phyloP scores from a whole-genome alignment of 2,113 vertebrate genomes.

The Psophia crepitans region DNA sequence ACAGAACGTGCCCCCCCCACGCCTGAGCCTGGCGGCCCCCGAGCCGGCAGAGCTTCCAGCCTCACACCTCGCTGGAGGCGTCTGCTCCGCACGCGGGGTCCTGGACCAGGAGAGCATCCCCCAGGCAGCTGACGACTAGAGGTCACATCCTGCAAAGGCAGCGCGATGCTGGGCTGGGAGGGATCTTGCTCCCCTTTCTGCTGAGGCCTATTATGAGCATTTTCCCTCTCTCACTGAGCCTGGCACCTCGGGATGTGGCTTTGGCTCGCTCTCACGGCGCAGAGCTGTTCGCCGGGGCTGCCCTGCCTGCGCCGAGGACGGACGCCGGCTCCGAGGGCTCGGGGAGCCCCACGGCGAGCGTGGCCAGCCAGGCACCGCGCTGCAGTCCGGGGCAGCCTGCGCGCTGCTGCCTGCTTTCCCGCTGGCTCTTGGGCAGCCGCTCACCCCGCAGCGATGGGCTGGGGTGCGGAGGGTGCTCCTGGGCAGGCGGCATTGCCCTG shows the following conservation, averaged over 20 bases:
- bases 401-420: neutral
- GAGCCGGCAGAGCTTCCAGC: too few relatives aligned
- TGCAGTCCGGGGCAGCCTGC: neutral
- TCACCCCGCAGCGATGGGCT: neutral
- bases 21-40: neutral
- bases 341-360: rapidly evolving
- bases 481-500: rapidly evolving
- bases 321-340: rapidly evolving
- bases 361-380: neutral
- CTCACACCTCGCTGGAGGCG: rapidly evolving
- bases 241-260: neutral
- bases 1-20: neutral
- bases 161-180: neutral
- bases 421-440: neutral
- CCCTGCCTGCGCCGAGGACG: neutral
- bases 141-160: neutral
- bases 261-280: neutral
- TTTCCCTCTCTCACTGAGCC: neutral
- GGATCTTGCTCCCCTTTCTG: neutral
- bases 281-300: neutral
- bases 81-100: rapidly evolving
- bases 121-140: rapidly evolving
- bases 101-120: neutral
- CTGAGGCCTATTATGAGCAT: neutral
- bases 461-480: neutral